Percentiles rank a stretch among this genome's conserved stretches.
Conservation (phyloP, 2,888 invertebrate species). For the Schizotus pectinicornis region DNA sequence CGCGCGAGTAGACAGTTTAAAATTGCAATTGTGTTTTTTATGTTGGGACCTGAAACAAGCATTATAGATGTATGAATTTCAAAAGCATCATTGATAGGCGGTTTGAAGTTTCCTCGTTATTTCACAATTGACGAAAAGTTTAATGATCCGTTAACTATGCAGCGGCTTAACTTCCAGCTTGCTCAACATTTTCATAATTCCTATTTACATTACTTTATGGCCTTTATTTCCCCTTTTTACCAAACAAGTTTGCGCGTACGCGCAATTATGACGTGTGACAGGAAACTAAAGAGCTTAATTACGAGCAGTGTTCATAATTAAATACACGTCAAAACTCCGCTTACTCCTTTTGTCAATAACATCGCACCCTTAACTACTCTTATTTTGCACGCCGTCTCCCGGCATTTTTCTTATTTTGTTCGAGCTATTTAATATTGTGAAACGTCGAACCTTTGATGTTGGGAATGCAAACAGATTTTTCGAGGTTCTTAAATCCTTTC, state of each 20-base stretch:
- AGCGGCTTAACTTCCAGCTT: constrained; percentile 20
- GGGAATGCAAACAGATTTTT: constrained; percentile 6
- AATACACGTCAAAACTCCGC: background rate
- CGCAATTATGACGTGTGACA: constrained; percentile 14
- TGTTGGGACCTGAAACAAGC: constrained; percentile 74
- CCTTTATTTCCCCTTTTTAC: constrained; percentile 13
- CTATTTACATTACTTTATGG: constrained; percentile 18
- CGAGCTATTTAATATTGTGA: constrained; percentile 1
- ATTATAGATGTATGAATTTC: constrained; percentile 25
- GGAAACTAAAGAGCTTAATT: constrained; percentile 19
- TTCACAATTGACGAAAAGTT: constrained; percentile 18
- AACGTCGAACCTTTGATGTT: constrained; percentile 9
- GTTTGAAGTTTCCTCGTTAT: constrained; percentile 15
- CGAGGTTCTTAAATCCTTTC: constrained; percentile 19
- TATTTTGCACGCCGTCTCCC: background rate
- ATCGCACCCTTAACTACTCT: background rate
- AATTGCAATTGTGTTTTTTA: constrained; percentile 80
- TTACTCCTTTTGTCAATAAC: background rate
- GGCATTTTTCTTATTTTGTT: background rate
- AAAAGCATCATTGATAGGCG: constrained; percentile 26
- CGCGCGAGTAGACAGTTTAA: constrained; percentile 88
- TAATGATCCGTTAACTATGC: constrained; percentile 26
- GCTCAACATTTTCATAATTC: constrained; percentile 25
- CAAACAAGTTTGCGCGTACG: constrained; percentile 14
- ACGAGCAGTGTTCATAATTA: constrained; percentile 5